Evolutionary conservation across 2,888 invertebrate species (phyloP).

Genomic region (Troides helena): DNA sequence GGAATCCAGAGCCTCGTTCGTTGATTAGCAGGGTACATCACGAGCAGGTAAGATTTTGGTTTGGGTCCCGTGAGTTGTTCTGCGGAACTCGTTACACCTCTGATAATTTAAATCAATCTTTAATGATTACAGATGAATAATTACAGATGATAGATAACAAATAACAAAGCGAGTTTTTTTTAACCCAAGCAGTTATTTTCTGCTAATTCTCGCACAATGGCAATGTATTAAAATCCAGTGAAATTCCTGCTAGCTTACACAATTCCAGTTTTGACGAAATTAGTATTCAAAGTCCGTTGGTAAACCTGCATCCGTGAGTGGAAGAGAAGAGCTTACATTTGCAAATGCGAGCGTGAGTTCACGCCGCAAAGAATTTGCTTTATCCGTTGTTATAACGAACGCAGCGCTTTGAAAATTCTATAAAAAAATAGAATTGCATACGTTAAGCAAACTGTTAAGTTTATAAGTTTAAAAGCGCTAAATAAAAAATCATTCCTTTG

Average conservation of each 20-base stretch:
- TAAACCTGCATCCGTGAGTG: slow-evolving; percentile 47
- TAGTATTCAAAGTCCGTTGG: slow-evolving; percentile 66
- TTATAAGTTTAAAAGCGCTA: not conserved
- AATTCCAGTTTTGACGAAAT: slow-evolving; percentile 54
- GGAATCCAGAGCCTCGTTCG: no score
- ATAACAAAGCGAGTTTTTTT: no score
- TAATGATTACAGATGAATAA: no score
- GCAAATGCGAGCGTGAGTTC: slow-evolving; percentile 24
- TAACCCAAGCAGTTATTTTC: not conserved
- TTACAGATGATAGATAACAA: no score
- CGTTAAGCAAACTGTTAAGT: not conserved
- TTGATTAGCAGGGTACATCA: no score
- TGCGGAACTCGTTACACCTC: no score
- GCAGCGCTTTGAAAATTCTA: slow-evolving; percentile 11
- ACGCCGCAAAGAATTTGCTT: slow-evolving; percentile 30
- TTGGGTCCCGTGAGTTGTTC: no score
- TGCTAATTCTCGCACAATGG: slow-evolving; percentile 2
- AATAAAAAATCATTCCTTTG: no score
- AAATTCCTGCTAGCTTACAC: slow-evolving; percentile 20
- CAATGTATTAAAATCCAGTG: slow-evolving; percentile 19
- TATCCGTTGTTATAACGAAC: slow-evolving; percentile 23
- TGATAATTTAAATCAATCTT: no score
- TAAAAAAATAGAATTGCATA: slow-evolving; percentile 4
- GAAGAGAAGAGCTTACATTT: slow-evolving; percentile 39
- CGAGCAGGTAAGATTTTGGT: no score